These are phyloP conservation scores for Gymnoscelis rufifasciata DNA, from an alignment of 2,888 invertebrate genomes.

Conservation along the genomic window DNA sequence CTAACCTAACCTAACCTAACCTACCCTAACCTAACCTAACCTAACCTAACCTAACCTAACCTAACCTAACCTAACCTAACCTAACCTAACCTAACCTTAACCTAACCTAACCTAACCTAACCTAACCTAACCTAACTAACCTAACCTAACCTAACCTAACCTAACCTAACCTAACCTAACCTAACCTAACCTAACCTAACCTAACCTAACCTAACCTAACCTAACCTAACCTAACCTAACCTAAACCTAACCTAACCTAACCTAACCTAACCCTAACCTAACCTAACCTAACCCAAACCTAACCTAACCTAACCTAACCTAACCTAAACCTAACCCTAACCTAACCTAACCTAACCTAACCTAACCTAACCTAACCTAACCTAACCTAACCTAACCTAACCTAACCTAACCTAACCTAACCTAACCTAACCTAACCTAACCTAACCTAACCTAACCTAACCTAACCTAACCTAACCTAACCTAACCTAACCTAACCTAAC, in stretches of 20 bases:
- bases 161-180: conserved; percentile 22
- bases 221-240: conserved; percentile 24
- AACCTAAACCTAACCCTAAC: conserved; percentile 18
- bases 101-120: conserved; percentile 20
- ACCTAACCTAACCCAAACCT: conserved; percentile 8
- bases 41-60: conserved; percentile 10
- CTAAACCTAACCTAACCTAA: conserved; percentile 30
- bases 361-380: conserved; percentile 27
- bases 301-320: conserved; percentile 24
- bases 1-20: conserved; percentile 1
- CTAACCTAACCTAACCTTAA: conserved; percentile 3
- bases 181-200: conserved; percentile 9
- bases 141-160: too few relatives aligned
- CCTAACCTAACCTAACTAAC: conserved; percentile 19
- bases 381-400: conserved; percentile 12
- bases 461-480: too few relatives aligned
- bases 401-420: conserved; percentile 12
- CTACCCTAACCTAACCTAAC: conserved; percentile 4
- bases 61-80: conserved; percentile 9
- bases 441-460: conserved; percentile 25
- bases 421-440: conserved; percentile 20
- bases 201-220: conserved; percentile 2
- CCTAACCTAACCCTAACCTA: too few relatives aligned
- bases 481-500: conserved; percentile 25
- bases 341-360: conserved; percentile 24